Base-by-base conservation (phyloP, 1,140 invertebrate genomes). In the Drosophila aff. region DNA sequence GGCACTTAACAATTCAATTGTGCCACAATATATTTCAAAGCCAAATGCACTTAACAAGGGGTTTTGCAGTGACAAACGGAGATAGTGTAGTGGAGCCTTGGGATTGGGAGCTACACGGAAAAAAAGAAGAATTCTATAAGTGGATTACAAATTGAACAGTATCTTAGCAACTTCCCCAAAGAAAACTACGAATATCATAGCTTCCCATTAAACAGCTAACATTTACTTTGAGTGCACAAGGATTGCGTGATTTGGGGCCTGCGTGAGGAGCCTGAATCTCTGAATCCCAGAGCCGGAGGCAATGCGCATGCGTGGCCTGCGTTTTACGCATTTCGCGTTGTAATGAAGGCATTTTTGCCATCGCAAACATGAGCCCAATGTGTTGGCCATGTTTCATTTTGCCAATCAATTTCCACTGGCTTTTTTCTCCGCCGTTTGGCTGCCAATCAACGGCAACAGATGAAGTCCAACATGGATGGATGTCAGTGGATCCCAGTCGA, bases 261-360 rank as follows among this genome's bases (percentile, higher is more conserved):
- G 79, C 64, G 83, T 82, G 79, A 53, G 82, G 59, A 76, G 79
- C 49, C 74, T 57, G 38, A 31, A 46, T 31, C 40, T 33, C 28
- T 5, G 26, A 66, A 13, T 44, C 53, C 58, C 58, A 21, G 61
- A 26, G 43, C 55, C 44, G 41, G 4, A 33, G 57, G 65, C 68
- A 68, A 86, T 81, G 82, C 82, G 82, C 82, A 86, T 85, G 82
- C 82, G 82, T 86, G 82, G 82, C 72, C 84, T 79, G 67, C 82
- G 82, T 73, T 86, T 86, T 86, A 86, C 82, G 82, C 82, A 85
- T 85, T 86, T 53, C 75, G 76, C 50, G 71, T 81, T 91, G 81
- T 90, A 90, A 90, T 90, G 85, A 90, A 89, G 85, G 86, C 76
- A 90, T 85, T 90, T 91, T 90, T 80, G 79, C 89, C 82, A 85